Conservation (phyloP, 2,113 vertebrate genomes). For the Gasterosteus nipponicus region DNA sequence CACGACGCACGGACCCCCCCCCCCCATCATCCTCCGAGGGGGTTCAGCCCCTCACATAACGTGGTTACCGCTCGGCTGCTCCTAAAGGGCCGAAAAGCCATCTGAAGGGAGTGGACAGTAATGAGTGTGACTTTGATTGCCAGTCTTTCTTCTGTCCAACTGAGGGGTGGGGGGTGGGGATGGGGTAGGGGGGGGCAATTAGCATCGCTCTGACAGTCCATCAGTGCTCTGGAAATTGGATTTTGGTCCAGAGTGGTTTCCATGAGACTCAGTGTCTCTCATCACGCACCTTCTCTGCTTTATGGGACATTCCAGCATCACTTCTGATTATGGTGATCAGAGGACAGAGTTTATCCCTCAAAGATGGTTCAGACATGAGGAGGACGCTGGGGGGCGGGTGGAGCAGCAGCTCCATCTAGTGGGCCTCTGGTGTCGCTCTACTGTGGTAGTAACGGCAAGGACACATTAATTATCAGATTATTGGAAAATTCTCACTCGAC, state of each 20-base stretch:
- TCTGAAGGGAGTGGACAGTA: conserved; percentile 36
- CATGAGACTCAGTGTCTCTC: conserved; percentile 2
- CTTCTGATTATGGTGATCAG: not conserved
- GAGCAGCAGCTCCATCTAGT: conserved; percentile 52
- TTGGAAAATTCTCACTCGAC: too few relatives aligned
- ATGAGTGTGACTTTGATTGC: conserved; percentile 60
- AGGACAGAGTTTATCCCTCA: not conserved
- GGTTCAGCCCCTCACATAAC: conserved; percentile 9
- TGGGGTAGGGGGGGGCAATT: conserved; percentile 39
- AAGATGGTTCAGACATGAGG: not conserved
- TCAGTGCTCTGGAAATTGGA: conserved; percentile 51
- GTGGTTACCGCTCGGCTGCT: not conserved
- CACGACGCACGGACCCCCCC: not conserved
- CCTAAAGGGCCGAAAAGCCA: not conserved
- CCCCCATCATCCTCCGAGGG: not conserved
- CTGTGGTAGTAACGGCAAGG: not conserved
- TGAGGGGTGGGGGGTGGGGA: conserved; percentile 1
- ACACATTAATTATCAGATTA: not conserved
- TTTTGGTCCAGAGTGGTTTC: conserved; percentile 24
- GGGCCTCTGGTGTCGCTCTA: not conserved
- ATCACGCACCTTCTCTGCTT: not conserved
- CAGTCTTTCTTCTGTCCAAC: conserved; percentile 48
- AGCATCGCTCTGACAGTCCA: conserved; percentile 45
- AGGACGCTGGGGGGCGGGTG: rapidly evolving
- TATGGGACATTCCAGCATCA: not conserved